Conservation (phyloP, 2,797 vertebrate species). For the Scolopax bukidnonensis region DNA sequence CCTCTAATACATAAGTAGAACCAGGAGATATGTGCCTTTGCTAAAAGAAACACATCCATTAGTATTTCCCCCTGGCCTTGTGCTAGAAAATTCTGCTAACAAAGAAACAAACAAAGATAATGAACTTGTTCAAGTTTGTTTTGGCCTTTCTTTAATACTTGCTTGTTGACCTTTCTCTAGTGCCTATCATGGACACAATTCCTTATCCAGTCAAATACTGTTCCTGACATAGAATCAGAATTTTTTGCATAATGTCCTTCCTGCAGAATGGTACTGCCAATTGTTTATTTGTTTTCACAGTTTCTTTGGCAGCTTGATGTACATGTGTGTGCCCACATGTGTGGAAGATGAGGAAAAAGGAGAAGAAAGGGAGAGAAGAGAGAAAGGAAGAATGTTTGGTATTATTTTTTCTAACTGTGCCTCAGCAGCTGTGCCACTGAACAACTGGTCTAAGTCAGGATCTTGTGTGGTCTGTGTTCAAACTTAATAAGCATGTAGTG, state of each 20-base stretch:
- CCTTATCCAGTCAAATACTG: neutral
- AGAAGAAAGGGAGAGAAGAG: neutral
- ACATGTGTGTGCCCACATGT: neutral
- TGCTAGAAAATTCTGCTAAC: neutral
- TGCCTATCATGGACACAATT: fast-evolving
- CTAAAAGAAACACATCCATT: neutral
- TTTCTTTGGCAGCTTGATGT: neutral
- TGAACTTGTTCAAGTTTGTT: neutral
- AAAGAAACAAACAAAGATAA: neutral
- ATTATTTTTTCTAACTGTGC: neutral
- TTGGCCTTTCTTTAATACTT: neutral
- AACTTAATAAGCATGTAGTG: neutral
- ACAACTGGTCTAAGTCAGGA: neutral
- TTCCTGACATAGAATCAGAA: neutral
- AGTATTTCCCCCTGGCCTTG: neutral
- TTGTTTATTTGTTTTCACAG: neutral
- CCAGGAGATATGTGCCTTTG: neutral
- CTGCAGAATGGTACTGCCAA: neutral
- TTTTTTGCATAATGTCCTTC: neutral
- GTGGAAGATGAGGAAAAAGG: neutral
- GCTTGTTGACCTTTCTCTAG: neutral
- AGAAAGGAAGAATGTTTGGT: neutral
- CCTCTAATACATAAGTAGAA: neutral
- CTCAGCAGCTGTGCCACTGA: neutral
- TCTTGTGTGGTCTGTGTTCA: neutral